A percentile compares a stretch with the other conserved stretches of the same genome.
Evolutionary conservation across 2,113 vertebrate species (phyloP).

Genomic region (Dasypus novemcinctus): DNA sequence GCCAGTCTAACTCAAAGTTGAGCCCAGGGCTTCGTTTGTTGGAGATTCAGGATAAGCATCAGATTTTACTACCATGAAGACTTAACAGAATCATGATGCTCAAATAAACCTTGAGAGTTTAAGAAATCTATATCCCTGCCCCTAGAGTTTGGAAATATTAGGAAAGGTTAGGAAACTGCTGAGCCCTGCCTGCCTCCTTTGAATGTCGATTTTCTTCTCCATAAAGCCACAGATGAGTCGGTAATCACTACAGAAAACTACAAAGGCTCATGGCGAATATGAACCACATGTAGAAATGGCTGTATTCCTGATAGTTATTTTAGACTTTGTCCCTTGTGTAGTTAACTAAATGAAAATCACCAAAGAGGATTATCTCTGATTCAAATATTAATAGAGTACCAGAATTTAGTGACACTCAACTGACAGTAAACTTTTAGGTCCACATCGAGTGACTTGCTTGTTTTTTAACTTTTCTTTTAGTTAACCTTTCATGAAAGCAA

Average conservation of each 20-base stretch:
- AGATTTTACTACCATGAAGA: neutral
- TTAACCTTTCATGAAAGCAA: neutral
- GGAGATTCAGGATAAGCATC: neutral
- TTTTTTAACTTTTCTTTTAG: neutral
- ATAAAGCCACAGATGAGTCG: neutral
- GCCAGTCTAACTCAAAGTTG: neutral
- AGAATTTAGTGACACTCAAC: neutral
- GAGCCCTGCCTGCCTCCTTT: neutral
- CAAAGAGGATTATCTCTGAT: neutral
- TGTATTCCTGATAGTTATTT: neutral
- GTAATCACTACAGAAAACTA: slow-evolving; percentile 1
- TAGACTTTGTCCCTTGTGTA: neutral
- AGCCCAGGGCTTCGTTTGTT: neutral
- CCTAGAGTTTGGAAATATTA: neutral
- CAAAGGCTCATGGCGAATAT: slow-evolving; percentile 4
- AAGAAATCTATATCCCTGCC: neutral
- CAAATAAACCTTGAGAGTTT: neutral
- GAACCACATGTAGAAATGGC: neutral
- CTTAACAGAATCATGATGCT: neutral
- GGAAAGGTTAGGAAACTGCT: neutral
- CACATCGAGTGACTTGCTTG: neutral
- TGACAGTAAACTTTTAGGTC: neutral
- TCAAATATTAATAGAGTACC: neutral
- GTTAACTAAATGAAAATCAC: neutral
- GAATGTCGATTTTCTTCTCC: slow-evolving; percentile 7